Percentiles rank a stretch among this genome's conserved stretches.
phyloP scores from a whole-genome alignment of 2,888 invertebrate species.

The Linnaemya tessellans region DNA sequence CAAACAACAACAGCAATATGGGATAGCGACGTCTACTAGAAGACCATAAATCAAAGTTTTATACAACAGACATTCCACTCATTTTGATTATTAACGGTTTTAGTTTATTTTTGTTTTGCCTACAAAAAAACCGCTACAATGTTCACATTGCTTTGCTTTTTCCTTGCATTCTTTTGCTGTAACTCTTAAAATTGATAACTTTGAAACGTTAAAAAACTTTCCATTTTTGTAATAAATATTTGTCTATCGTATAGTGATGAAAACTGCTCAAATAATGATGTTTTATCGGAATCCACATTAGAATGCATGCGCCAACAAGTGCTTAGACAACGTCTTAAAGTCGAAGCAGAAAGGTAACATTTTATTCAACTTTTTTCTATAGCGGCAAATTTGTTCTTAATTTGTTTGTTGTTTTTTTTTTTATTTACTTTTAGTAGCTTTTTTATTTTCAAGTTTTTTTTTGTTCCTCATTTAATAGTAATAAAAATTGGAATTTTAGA shows the following conservation, averaged over 20 bases:
- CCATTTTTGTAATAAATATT: slow-evolving; percentile 51
- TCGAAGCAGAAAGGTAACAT: slow-evolving; percentile 91
- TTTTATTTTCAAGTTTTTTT: slow-evolving; percentile 27
- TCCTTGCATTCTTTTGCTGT: background rate
- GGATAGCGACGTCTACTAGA: slow-evolving; percentile 16
- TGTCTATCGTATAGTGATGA: slow-evolving; percentile 76
- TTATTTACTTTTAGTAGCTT: slow-evolving; percentile 68
- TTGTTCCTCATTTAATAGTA: background rate
- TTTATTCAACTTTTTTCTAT: slow-evolving; percentile 60
- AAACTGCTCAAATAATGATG: slow-evolving; percentile 85
- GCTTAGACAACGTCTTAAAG: slow-evolving; percentile 90
- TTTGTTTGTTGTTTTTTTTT: slow-evolving; percentile 54
- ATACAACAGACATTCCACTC: background rate
- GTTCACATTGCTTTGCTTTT: background rate
- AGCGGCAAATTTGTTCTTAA: slow-evolving; percentile 52
- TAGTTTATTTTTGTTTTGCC: slow-evolving; percentile 1
- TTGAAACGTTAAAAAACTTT: slow-evolving; percentile 45
- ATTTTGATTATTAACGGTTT: slow-evolving; percentile 1
- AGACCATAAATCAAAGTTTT: slow-evolving; percentile 5
- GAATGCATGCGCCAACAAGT: slow-evolving; percentile 92
- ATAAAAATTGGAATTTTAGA: background rate
- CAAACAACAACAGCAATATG: slow-evolving; percentile 4
- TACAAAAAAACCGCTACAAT: background rate
- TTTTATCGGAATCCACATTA: slow-evolving; percentile 91
- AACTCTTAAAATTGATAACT: background rate